phyloP scores from a whole-genome alignment of 2,888 invertebrate species.

The Smittia aterrima region DNA sequence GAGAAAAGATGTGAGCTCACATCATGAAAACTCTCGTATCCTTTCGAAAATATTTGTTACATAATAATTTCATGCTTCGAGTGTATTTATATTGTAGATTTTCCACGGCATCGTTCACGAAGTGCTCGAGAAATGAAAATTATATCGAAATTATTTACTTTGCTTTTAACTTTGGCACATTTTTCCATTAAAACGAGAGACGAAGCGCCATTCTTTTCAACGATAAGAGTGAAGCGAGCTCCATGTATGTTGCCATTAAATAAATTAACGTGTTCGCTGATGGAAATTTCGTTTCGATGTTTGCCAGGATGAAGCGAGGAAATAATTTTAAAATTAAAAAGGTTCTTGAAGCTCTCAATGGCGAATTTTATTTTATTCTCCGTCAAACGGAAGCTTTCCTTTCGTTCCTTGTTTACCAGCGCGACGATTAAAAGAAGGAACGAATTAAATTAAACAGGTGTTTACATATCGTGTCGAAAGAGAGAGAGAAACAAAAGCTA shows the following conservation, averaged over 20 bases:
- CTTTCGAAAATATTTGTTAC: constrained; percentile 31
- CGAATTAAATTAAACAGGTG: constrained; percentile 29
- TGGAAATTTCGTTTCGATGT: background rate
- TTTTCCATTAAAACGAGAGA: background rate
- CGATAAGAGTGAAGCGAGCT: background rate
- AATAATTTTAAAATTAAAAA: no score
- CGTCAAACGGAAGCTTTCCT: no score
- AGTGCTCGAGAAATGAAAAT: constrained; percentile 17
- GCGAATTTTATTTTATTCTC: no score
- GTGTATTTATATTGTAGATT: constrained; percentile 38
- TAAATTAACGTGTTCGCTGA: background rate
- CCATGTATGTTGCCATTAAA: background rate
- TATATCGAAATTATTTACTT: constrained; percentile 37
- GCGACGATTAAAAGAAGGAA: background rate
- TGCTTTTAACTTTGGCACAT: constrained; percentile 31
- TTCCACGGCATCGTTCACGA: background rate
- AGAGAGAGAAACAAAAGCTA: background rate
- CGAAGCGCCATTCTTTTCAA: no score
- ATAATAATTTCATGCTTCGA: constrained; percentile 37
- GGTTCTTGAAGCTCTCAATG: no score
- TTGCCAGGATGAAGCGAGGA: background rate
- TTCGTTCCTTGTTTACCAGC: no score
- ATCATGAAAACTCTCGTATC: background rate
- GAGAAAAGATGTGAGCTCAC: background rate
- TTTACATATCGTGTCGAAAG: background rate